Conservation (phyloP, 2,113 vertebrate species). For the Otolemur garnettii region DNA sequence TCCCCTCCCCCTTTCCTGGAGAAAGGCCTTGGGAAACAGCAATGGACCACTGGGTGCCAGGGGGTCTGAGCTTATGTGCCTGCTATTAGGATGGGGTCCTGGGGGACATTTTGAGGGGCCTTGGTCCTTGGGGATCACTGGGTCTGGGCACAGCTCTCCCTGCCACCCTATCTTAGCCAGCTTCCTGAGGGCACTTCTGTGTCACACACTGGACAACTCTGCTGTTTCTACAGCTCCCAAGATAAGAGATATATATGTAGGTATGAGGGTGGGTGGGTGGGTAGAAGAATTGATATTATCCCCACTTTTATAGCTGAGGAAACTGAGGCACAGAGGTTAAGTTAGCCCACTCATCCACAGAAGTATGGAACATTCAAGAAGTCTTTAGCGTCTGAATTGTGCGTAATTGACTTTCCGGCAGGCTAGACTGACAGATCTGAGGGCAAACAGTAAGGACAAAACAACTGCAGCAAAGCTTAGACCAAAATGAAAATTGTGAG, state of each 20-base stretch:
- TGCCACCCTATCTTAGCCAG: neutral
- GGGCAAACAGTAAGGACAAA: neutral
- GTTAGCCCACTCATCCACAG: neutral
- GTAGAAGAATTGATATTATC: neutral
- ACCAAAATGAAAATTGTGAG: neutral
- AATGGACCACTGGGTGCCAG: neutral
- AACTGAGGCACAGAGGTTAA: neutral
- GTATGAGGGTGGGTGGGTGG: no score
- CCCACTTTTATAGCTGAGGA: neutral
- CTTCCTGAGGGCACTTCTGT: neutral
- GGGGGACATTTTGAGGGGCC: neutral
- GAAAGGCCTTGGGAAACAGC: neutral
- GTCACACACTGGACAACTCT: no score
- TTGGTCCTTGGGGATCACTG: neutral
- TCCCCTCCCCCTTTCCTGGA: neutral
- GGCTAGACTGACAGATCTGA: neutral
- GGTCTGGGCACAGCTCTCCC: neutral
- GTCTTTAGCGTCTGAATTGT: neutral
- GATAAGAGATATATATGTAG: neutral
- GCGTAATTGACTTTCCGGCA: neutral
- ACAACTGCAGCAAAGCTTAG: neutral
- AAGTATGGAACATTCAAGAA: neutral
- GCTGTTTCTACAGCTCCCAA: neutral
- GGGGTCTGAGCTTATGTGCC: neutral
- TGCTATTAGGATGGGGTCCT: rapidly evolving